Conservation (phyloP, 1,140 invertebrate species). For the Drosophila neocordata region DNA sequence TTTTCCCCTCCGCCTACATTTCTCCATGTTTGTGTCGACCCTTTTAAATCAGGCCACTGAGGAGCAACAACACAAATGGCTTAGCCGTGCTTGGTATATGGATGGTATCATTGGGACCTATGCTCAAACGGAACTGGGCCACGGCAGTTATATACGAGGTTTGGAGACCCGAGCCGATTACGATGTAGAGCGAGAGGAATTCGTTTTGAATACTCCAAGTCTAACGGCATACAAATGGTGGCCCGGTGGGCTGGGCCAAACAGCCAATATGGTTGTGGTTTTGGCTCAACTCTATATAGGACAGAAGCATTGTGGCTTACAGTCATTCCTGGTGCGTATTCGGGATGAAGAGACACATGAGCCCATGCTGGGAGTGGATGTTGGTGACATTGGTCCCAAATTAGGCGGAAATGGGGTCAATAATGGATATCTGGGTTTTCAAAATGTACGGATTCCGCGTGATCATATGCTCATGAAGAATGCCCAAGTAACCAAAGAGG, state of each 20-base stretch:
- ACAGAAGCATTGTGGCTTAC: slow-evolving; percentile 93
- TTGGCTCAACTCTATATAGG: slow-evolving; percentile 94
- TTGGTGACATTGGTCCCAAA: slow-evolving; percentile 97
- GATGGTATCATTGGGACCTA: slow-evolving; percentile 94
- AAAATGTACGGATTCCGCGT: slow-evolving; percentile 93
- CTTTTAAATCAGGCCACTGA: slow-evolving; percentile 92
- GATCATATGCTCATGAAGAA: slow-evolving; percentile 97
- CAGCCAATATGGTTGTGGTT: slow-evolving; percentile 94
- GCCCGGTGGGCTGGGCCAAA: slow-evolving; percentile 96
- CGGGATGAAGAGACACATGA: slow-evolving; percentile 93
- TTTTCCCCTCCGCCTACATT: slow-evolving; percentile 90
- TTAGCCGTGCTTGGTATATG: slow-evolving; percentile 90
- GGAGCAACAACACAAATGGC: slow-evolving; percentile 94
- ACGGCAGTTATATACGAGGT: slow-evolving; percentile 95
- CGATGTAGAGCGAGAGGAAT: slow-evolving; percentile 91
- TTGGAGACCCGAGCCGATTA: slow-evolving; percentile 96
- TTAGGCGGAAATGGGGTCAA: slow-evolving; percentile 94
- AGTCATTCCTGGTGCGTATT: slow-evolving; percentile 96
- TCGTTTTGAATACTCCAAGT: slow-evolving; percentile 93
- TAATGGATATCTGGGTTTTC: slow-evolving; percentile 94
- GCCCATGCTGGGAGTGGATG: slow-evolving; percentile 92
- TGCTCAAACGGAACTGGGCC: slow-evolving; percentile 97
- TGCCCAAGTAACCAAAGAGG: slow-evolving; percentile 92
- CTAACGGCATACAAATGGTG: slow-evolving; percentile 90
- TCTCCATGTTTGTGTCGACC: slow-evolving; percentile 95